These are phyloP conservation scores for Rhyacichthys aspro DNA, from an alignment of 2,797 vertebrate genomes.

Conservation along the genomic window DNA sequence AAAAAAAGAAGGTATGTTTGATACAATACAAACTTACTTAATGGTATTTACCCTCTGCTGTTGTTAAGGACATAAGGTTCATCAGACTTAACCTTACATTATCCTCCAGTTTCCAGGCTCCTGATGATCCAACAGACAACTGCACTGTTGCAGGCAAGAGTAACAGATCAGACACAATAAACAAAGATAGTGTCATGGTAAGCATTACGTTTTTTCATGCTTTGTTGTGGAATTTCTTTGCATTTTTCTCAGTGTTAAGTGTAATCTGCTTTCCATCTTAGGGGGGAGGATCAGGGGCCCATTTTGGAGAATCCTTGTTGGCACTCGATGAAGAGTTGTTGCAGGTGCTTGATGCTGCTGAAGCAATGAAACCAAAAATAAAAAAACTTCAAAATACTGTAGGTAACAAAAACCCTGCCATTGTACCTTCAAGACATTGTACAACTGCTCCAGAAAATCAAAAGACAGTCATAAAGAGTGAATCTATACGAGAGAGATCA, in stretches of 20 bases:
- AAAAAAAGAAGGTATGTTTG: slow-evolving; percentile 70
- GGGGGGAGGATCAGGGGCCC: slow-evolving; percentile 30
- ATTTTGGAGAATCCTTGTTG: slow-evolving; percentile 61
- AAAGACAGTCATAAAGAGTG: slow-evolving; percentile 1
- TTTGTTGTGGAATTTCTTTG: not conserved
- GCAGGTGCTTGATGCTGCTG: slow-evolving; percentile 54
- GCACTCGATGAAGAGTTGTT: slow-evolving; percentile 73
- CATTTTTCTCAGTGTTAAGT: not conserved
- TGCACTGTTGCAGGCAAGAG: slow-evolving; percentile 25
- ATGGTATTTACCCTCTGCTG: not conserved
- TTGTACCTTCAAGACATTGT: not conserved
- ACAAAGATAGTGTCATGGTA: slow-evolving; percentile 40
- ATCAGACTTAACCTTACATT: not conserved
- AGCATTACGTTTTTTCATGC: slow-evolving; percentile 17
- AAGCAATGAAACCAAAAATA: slow-evolving; percentile 29
- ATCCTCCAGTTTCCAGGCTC: slow-evolving; percentile 26
- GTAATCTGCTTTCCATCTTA: slow-evolving; percentile 14
- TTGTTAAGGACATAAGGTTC: not conserved
- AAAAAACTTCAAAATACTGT: slow-evolving; percentile 3
- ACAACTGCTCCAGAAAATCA: slow-evolving; percentile 2
- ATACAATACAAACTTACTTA: not conserved
- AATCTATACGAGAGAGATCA: not conserved
- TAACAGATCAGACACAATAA: slow-evolving; percentile 15
- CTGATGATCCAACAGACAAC: slow-evolving; percentile 50
- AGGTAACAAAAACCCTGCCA: slow-evolving; percentile 7